Evolutionary conservation across 2,797 vertebrate species (phyloP), one percentile per base, ranked within the genome.

Genomic region (Lagocephalus sceleratus): DNA sequence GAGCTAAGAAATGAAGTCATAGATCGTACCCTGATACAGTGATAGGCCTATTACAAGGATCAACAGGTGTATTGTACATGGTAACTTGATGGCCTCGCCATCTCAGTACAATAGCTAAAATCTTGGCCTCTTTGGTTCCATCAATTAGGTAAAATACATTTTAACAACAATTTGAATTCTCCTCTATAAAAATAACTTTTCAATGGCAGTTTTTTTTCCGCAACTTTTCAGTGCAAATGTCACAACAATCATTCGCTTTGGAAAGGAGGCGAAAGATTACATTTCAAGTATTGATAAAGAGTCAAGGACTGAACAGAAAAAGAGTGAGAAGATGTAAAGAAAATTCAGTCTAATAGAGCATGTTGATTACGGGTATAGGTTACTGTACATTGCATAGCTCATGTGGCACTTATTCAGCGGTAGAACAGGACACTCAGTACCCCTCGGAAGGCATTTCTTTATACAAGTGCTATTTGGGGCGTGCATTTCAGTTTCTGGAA

Each of bases 221-320:
- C 94, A 95, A 95, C 94, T 94, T 94, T 89, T 97, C 97, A 99
- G 96, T 98, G 97, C 97, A 99, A 99, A 98, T 92, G 88, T 95
- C 93, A 93, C 93, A 94, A 96, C 92, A 95, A 97, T 95, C 95
- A 92, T 95, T 94, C 94, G 93, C 96, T 97, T 93, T 93, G 92
- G 94, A 96, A 93, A 94, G 91, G 90, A 94, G 97, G 94, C 95
- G 94, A 96, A 96, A 91, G 94, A 97, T 95, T 94, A 95, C 93
- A 93, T 95, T 98, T 99, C 97, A 98, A 99, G 96, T 99, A 99
- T 97, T 94, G 93, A 94, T 92, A 94, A 93, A 95, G 75, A 94
- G 91, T 91, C 88, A 90, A 94, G 93, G 89, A 92, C 88, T 92
- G 73, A 67, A 91, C 84, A 89, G 83, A 78, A 76, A 69, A 49